Base-by-base conservation (phyloP, 2,113 vertebrate genomes). In the Crotophaga sulcirostris region DNA sequence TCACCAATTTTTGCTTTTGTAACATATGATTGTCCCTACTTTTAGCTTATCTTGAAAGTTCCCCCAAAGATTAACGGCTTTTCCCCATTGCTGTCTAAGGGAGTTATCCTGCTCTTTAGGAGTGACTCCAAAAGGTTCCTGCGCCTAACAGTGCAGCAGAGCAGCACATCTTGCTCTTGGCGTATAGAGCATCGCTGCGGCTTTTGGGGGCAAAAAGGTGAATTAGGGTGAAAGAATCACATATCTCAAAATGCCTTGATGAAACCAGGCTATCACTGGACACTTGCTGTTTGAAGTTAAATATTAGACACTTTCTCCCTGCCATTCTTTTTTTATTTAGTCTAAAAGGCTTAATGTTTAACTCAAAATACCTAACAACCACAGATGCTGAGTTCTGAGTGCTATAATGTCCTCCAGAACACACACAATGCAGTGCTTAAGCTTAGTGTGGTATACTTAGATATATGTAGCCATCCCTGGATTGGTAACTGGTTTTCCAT, bases 301-400 rank as follows among this genome's bases (percentile, higher is more conserved):
- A 96, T 73, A 88, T 69, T 95, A 96, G 85, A 93, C 80, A 60
- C 38, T 74, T 42, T 70, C 26, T 83, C 34, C 40, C 42, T 62
- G 42, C 56, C 26, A 33, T 51, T 60, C 19, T 70, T 70, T 67
- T 64, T 95, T 82, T 51, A 25, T 93, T 93, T 87, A 24, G 52
- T 52, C 60, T 94, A 82, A 89, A 94, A 96, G 89, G 81, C 45
- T 96, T 96, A 95, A 94, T 93, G 77, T 97, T 97, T 97, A 97
- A 97, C 92, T 89, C 49, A 73, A 94, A 97, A 96, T 62, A 24
- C 55, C 13, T 40, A 63, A 85, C 64, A 70, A 78, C 68, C 38
- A 74, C 44, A 51, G 70, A 85, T 19, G 72, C 13, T 36, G 79
- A 93, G 78, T 62, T 77, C 70, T 78, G 66, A 56, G 51, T 36